phyloP scores from a whole-genome alignment of 2,113 vertebrate genomes.

The Gambusia holbrooki region DNA sequence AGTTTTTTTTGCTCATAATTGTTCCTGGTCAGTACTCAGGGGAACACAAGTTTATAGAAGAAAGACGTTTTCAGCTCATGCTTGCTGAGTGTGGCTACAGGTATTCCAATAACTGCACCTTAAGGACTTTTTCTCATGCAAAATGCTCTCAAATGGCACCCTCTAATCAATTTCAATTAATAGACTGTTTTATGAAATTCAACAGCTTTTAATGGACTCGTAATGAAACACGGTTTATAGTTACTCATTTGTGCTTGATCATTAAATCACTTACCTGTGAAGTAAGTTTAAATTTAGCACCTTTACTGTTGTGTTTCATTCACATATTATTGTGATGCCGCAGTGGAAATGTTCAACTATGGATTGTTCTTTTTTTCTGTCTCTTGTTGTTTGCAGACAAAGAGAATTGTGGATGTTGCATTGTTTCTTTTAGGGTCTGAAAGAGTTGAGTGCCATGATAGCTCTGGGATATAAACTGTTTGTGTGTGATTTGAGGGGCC shows the following conservation, averaged over 20 bases:
- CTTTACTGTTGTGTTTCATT: neutral
- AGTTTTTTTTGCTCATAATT: neutral
- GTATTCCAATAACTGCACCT: too few species aligned
- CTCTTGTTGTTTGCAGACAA: neutral
- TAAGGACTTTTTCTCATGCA: too few species aligned
- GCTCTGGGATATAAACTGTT: neutral
- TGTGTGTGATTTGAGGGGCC: neutral
- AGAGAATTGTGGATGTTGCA: neutral
- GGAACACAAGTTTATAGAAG: neutral
- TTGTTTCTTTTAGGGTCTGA: neutral
- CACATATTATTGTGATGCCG: neutral
- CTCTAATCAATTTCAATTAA: neutral
- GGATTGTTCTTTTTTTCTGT: neutral
- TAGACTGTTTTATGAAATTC: neutral
- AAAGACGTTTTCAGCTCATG: neutral
- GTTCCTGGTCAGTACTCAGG: neutral
- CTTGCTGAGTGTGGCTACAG: neutral
- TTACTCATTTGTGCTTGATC: neutral
- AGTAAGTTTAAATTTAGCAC: neutral
- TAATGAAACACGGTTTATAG: slow-evolving; percentile 1
- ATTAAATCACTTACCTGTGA: slow-evolving; percentile 2
- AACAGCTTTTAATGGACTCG: neutral
- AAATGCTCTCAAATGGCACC: neutral
- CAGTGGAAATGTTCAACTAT: neutral
- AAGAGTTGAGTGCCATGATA: neutral